Conservation (phyloP, 1,140 invertebrate genomes). For the Drosophila asahinai region DNA sequence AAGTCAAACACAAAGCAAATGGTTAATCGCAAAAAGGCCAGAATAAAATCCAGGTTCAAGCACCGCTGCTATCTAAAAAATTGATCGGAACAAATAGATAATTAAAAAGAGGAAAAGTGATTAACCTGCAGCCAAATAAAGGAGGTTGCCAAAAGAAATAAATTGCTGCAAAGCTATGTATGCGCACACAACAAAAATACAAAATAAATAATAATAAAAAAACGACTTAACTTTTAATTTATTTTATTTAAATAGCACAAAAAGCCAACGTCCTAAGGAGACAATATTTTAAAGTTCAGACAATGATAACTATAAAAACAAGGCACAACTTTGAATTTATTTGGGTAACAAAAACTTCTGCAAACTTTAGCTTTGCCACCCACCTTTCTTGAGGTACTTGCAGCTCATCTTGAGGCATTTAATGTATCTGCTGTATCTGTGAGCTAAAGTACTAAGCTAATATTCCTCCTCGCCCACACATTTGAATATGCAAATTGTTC, state of each 20-base stretch:
- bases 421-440: neutral
- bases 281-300: no score
- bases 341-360: neutral
- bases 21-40: neutral
- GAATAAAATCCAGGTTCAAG: neutral
- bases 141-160: neutral
- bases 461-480: slow-evolving; percentile 5
- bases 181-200: neutral
- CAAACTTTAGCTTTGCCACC: neutral
- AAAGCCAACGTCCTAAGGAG: neutral
- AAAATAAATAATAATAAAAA: neutral
- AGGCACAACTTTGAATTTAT: no score
- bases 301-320: no score
- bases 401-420: slow-evolving; percentile 8
- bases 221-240: neutral
- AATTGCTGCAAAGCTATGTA: neutral
- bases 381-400: neutral
- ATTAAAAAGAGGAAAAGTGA: slow-evolving; percentile 1
- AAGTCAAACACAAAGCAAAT: neutral
- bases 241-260: neutral
- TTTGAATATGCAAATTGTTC: slow-evolving; percentile 35
- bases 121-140: slow-evolving; percentile 2
- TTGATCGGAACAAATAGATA: slow-evolving; percentile 6
- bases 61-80: slow-evolving; percentile 10
- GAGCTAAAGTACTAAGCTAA: slow-evolving; percentile 15